Conservation (phyloP, 2,113 vertebrate species). For the Stomatorhinus ivindoensis region DNA sequence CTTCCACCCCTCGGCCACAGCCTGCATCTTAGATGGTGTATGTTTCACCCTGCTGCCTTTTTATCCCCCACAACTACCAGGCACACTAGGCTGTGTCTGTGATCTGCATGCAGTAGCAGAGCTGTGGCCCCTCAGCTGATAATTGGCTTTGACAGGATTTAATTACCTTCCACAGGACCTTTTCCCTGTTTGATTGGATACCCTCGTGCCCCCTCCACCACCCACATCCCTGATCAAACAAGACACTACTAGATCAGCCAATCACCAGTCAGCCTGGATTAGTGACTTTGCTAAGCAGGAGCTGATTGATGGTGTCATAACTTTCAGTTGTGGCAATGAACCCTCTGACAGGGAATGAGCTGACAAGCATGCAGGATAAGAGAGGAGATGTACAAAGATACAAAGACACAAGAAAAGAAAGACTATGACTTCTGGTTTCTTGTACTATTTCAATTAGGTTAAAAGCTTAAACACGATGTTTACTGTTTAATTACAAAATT, state of each 20-base stretch:
- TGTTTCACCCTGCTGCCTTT: slow-evolving; percentile 60
- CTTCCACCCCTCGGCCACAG: not conserved
- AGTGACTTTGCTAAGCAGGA: slow-evolving; percentile 79
- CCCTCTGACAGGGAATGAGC: slow-evolving; percentile 47
- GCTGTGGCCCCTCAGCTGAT: slow-evolving; percentile 75
- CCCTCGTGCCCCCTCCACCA: slow-evolving; percentile 57
- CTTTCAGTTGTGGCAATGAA: slow-evolving; percentile 65
- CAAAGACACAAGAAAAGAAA: not conserved
- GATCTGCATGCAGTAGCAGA: slow-evolving; percentile 82
- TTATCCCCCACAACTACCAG: slow-evolving; percentile 52
- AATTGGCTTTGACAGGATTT: slow-evolving; percentile 88
- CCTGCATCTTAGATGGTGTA: slow-evolving; percentile 38
- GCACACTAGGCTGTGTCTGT: slow-evolving; percentile 64
- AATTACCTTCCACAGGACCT: slow-evolving; percentile 83
- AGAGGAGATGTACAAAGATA: slow-evolving; percentile 26
- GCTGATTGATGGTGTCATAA: slow-evolving; percentile 75
- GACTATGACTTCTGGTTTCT: not conserved
- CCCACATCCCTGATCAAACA: slow-evolving; percentile 67
- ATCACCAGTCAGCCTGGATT: slow-evolving; percentile 59
- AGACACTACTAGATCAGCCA: slow-evolving; percentile 78
- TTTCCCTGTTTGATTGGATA: slow-evolving; percentile 81
- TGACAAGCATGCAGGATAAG: slow-evolving; percentile 27
- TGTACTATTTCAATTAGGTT: not conserved
- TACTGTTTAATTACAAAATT: not conserved
- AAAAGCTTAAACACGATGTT: not conserved